Base-by-base conservation (phyloP, 2,113 vertebrate genomes). In the Trichomycterus rosablanca region DNA sequence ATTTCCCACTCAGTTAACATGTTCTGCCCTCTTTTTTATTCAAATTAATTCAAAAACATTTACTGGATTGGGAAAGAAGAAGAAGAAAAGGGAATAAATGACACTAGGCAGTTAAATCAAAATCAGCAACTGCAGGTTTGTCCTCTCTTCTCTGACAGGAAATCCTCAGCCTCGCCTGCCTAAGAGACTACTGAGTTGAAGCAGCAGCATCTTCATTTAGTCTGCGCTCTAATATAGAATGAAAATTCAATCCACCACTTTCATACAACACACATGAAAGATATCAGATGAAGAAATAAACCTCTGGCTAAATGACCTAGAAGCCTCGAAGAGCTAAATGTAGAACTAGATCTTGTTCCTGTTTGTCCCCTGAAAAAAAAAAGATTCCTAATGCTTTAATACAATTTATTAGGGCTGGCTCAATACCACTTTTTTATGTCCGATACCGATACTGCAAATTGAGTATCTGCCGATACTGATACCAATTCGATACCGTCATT, bases 61-160 rank as follows among this genome's bases (percentile, higher is more conserved):
- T 65, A 80, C 63, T 56, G 48, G 77, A 87, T 83, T 83, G 61
- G 55, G 76, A 35, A 32, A 10, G 65, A 63, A 73, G 59, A 34
- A 72, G 70, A 63, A 73, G 59, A 34, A 72, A 69, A 67, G 68
- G 82, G 80, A 84, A 82, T 76, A 84, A 75, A 74, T 73, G 9
- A 63, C 66, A 34, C 64, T 74, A 76, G 72, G 69, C 78, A 74
- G 78, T 78, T 84, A 84, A 85, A 88, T 84, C 84, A 82, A 86
- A 81, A 85, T 82, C 78, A 84, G 78, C 79, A 76, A 66, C 71
- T 49, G 66, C 51, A 67, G 63, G 66, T 72, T 75, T 73, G 61
- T 71, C 45, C 78, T 60, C 77, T 74, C 56, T 59, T 68, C 61
- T 71, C 77, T 73, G 76, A 71, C 66, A 74, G 77, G 77, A 26